phyloP scores from a whole-genome alignment of 1,140 invertebrate genomes.

The Dendrolimus kikuchii region DNA sequence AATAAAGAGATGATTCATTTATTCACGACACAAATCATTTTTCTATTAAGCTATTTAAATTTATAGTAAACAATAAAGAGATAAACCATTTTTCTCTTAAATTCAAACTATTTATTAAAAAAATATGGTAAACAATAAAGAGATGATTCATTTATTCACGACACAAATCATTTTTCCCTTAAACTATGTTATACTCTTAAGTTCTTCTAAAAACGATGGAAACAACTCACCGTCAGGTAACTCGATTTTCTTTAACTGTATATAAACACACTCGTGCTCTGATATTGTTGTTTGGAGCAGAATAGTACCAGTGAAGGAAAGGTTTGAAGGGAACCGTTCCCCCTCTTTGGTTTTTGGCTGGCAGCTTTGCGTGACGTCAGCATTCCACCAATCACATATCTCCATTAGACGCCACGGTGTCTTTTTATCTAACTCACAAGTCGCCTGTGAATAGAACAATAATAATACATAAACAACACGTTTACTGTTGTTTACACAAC shows the following conservation, averaged over 20 bases:
- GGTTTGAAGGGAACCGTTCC: conserved; percentile 31
- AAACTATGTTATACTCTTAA: too few species aligned
- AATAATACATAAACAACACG: too few species aligned
- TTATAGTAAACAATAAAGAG: too few species aligned
- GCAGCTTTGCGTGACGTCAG: conserved; percentile 40
- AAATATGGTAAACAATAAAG: too few species aligned
- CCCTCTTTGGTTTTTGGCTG: conserved; percentile 27
- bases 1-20: too few species aligned
- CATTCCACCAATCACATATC: conserved; percentile 56
- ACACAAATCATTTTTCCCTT: too few species aligned
- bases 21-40: too few species aligned
- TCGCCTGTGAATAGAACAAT: conserved; percentile 18
- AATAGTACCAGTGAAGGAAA: conserved; percentile 53
- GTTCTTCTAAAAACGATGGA: neutral
- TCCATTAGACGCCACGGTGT: conserved; percentile 52
- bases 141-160: too few species aligned
- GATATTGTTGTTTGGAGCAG: conserved; percentile 27
- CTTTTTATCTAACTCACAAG: conserved; percentile 36
- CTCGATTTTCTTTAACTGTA: conserved; percentile 41
- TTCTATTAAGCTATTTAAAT: too few species aligned
- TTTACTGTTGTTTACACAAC: too few species aligned
- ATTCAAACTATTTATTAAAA: too few species aligned
- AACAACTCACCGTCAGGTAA: conserved; percentile 27
- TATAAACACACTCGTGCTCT: conserved; percentile 46
- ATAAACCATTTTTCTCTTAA: too few species aligned